Conservation (phyloP, 1,140 invertebrate genomes). For the Pseudoatta argentina region DNA sequence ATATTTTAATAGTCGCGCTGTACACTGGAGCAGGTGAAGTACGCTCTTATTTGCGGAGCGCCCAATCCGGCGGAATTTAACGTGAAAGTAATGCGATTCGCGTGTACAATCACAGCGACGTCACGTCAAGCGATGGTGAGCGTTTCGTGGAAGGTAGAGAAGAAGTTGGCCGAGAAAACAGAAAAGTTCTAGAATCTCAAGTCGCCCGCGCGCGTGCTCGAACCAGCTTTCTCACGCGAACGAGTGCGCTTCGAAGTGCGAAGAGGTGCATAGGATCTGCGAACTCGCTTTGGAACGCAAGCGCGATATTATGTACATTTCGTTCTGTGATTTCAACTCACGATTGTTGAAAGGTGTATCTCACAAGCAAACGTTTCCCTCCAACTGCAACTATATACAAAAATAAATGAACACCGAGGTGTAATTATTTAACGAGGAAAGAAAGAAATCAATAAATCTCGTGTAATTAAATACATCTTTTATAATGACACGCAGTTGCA, state of each 20-base stretch:
- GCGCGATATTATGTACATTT: background rate
- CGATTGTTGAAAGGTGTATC: background rate
- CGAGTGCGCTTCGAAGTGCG: slow-evolving; percentile 51
- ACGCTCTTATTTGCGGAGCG: background rate
- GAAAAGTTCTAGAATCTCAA: slow-evolving; percentile 71
- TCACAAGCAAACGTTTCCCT: background rate
- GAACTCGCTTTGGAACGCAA: background rate
- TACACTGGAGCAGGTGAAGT: slow-evolving; percentile 2
- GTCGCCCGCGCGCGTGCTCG: slow-evolving; percentile 1
- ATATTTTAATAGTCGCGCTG: background rate
- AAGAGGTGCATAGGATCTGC: background rate
- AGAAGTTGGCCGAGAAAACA: slow-evolving; percentile 72
- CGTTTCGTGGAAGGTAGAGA: slow-evolving; percentile 37
- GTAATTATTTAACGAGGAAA: background rate
- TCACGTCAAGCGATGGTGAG: slow-evolving; percentile 33
- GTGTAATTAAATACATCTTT: background rate
- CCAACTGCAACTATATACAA: too few species aligned
- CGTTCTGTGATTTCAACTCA: background rate
- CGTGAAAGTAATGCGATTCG: slow-evolving; percentile 70
- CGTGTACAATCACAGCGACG: slow-evolving; percentile 53
- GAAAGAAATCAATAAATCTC: background rate
- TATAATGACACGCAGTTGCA: background rate
- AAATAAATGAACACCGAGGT: background rate
- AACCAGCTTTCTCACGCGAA: slow-evolving; percentile 74
- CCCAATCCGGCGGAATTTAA: slow-evolving; percentile 38